phyloP scores from a whole-genome alignment of 2,113 vertebrate genomes.

The Merops nubicus region DNA sequence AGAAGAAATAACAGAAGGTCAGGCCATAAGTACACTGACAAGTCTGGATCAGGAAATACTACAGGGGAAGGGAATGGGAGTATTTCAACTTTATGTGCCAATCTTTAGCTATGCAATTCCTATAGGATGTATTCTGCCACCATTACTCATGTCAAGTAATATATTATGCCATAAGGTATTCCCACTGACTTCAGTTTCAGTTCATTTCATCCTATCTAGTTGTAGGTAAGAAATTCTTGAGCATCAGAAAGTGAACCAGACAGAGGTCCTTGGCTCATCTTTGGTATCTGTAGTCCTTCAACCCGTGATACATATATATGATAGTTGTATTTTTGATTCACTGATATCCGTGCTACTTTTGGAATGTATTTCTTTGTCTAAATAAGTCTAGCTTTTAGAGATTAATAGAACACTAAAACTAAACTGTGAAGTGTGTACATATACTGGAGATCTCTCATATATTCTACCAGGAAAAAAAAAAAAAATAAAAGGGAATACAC shows the following conservation, averaged over 20 bases:
- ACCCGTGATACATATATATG: neutral
- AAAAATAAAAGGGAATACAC: neutral
- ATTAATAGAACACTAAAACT: neutral
- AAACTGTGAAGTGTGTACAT: neutral
- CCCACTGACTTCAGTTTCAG: neutral
- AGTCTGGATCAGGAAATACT: slow-evolving; percentile 23
- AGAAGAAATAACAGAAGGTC: neutral
- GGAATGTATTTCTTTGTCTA: neutral
- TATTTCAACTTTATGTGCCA: slow-evolving; percentile 34
- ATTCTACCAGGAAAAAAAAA: neutral
- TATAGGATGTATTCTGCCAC: neutral
- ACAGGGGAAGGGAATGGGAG: neutral
- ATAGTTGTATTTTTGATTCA: neutral
- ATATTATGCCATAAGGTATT: slow-evolving; percentile 7
- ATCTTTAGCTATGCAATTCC: neutral
- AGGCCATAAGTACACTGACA: neutral
- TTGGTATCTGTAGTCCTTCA: neutral
- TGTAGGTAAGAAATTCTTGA: neutral
- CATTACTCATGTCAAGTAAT: slow-evolving; percentile 13
- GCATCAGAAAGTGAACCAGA: neutral
- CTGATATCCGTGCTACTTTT: neutral
- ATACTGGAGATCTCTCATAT: neutral
- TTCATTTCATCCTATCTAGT: neutral
- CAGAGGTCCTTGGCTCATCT: neutral
- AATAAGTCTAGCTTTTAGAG: neutral